Base-by-base conservation (phyloP, 1,140 invertebrate species). In the Leguminivora glycinivorella region DNA sequence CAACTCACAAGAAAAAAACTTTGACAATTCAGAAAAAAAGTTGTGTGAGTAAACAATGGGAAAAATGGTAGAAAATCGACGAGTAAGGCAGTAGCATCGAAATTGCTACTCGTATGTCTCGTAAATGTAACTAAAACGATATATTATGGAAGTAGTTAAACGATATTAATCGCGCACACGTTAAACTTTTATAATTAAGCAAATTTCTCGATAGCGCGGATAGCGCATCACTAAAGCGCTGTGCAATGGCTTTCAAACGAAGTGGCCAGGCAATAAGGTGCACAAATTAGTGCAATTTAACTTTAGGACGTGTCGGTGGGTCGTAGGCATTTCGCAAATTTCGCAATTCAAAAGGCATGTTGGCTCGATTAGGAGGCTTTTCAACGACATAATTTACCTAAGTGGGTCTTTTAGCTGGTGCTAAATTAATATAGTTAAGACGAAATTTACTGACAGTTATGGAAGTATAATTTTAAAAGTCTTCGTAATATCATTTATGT, bases 281-380 rank as follows among this genome's bases (percentile, higher is more conserved):
- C 81, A 83, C 83, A 89, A 89, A 90, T 88, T 88, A 90, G 83
- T 84, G 81, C 84, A 84, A 89, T 90, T 90, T 90, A 87, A 89
- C 88, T 88, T 88, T 83, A 82, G 82, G 86, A 85, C 83, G 81
- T 87, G 82, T 88, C 73, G 76, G 80, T 70, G 73, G 73, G 71
- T 72, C 72, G 58, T 17, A 63, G 14, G 58, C 26, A 25, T 63
- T 63, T 63, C 10, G 56, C 58, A n/a, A 31, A 31, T 52, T 52
- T 22, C 34, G 26, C n/a, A 22, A 12, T 31, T 63, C 58, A 31
- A 63, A 31, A 63, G 58, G 26, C 29, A 17, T n/a, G 58, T 63
- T 29, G n/a, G 7, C 22, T 26, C 26, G 58, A 29, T 63, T 63
- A 63, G 56, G 52, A 22, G 4, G 58, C 58, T 63, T 63, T 63